These are phyloP conservation scores for Epinephelus malabaricus DNA, from an alignment of 2,797 vertebrate genomes.

Conservation along the genomic window DNA sequence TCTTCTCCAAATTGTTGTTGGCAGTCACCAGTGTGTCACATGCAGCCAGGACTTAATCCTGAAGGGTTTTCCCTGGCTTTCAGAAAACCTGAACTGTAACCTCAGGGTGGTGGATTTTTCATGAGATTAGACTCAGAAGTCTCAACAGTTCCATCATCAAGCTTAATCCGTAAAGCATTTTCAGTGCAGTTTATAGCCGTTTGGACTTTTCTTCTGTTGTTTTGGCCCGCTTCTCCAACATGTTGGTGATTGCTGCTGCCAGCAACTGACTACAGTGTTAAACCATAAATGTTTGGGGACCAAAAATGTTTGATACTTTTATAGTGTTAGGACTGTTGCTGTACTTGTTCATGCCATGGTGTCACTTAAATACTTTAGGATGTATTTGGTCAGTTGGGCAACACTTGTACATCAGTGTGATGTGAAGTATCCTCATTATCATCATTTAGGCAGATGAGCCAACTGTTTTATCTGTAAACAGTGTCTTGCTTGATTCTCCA, in stretches of 20 bases:
- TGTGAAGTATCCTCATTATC: neutral
- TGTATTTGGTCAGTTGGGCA: no score
- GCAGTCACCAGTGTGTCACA: constrained; percentile 46
- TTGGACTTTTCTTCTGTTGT: constrained; percentile 1
- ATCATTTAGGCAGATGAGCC: neutral
- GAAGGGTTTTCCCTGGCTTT: constrained; percentile 49
- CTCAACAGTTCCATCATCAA: constrained; percentile 22
- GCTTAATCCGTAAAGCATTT: constrained; percentile 42
- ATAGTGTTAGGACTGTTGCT: neutral
- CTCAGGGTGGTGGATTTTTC: constrained; percentile 39
- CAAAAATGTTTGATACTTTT: neutral
- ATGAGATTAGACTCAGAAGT: constrained; percentile 38
- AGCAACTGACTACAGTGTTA: neutral
- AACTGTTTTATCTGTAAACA: neutral
- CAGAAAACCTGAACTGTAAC: constrained; percentile 33
- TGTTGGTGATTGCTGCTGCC: neutral
- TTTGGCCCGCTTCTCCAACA: neutral
- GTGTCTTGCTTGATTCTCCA: neutral
- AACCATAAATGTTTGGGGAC: neutral
- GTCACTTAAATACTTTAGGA: no score
- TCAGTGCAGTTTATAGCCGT: neutral
- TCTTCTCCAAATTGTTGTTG: constrained; percentile 42
- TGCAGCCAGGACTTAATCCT: constrained; percentile 24
- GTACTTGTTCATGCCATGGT: no score
- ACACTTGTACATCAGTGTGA: neutral